These are phyloP conservation scores for Amblyteles armatorius DNA, from an alignment of 2,888 invertebrate genomes.

Conservation along the genomic window DNA sequence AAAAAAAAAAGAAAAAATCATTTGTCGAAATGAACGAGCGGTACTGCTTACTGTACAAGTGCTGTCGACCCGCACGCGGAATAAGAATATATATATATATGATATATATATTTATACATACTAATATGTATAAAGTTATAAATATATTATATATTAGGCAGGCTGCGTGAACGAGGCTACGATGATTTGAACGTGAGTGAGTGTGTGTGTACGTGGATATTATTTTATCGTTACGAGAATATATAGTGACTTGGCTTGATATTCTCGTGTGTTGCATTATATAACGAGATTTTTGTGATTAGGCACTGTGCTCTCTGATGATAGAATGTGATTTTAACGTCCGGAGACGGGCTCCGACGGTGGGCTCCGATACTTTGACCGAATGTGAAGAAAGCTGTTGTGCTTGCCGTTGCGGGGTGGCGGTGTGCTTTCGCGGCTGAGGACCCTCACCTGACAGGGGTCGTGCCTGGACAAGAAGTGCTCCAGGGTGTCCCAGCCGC, in stretches of 20 bases:
- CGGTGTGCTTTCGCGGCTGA: slow-evolving; percentile 84
- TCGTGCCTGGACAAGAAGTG: slow-evolving; percentile 96
- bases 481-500: slow-evolving; percentile 97
- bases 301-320: slow-evolving; percentile 77
- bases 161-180: slow-evolving; percentile 67
- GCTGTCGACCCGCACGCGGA: slow-evolving; percentile 52
- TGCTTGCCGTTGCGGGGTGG: slow-evolving; percentile 83
- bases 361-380: slow-evolving; percentile 90
- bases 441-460: slow-evolving; percentile 90
- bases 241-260: slow-evolving; percentile 45
- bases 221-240: slow-evolving; percentile 48
- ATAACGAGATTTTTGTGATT: slow-evolving; percentile 56
- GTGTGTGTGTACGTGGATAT: slow-evolving; percentile 22
- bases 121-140: slow-evolving; percentile 53
- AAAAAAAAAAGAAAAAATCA: slow-evolving; percentile 1
- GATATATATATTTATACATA: slow-evolving; percentile 40
- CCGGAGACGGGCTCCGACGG: slow-evolving; percentile 87
- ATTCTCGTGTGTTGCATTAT: slow-evolving; percentile 26
- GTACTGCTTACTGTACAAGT: slow-evolving; percentile 39
- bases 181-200: slow-evolving; percentile 64
- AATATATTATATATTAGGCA: slow-evolving; percentile 58
- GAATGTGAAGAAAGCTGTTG: slow-evolving; percentile 88
- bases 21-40: neutral
- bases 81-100: slow-evolving; percentile 58
- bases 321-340: slow-evolving; percentile 72